phyloP scores from a whole-genome alignment of 2,113 vertebrate genomes.

The Alligator mississippiensis region DNA sequence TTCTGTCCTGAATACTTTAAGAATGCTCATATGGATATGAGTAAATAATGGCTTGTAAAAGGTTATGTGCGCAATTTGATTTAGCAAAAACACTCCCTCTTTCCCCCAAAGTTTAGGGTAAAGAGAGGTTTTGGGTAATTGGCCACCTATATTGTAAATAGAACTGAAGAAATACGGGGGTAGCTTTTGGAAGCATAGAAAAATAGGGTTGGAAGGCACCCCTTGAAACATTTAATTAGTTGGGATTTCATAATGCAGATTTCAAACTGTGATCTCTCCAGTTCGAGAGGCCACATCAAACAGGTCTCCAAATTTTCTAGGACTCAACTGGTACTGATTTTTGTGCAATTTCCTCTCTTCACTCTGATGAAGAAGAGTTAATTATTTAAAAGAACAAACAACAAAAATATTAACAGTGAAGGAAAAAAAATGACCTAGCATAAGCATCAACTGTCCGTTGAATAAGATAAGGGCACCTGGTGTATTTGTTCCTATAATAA shows the following conservation, averaged over 20 bases:
- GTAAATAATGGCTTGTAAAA: no score
- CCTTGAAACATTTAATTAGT: neutral
- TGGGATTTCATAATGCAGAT: accelerated
- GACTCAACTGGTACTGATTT: no score
- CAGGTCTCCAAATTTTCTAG: no score
- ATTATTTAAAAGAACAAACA: neutral
- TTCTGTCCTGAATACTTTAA: neutral
- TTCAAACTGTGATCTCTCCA: neutral
- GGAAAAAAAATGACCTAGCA: neutral
- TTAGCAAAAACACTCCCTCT: neutral
- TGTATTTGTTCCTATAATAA: neutral
- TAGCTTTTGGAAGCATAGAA: neutral
- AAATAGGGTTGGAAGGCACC: neutral
- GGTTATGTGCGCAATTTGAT: neutral
- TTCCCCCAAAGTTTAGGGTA: neutral
- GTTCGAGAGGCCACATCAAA: no score
- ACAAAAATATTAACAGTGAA: neutral
- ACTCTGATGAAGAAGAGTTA: neutral
- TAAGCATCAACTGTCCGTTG: neutral
- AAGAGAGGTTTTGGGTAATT: neutral
- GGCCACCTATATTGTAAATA: neutral
- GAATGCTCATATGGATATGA: no score
- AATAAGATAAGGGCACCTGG: neutral
- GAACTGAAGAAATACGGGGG: no score
- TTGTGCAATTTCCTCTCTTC: no score